A percentile compares a stretch with the other conserved stretches of the same genome.
Conservation (phyloP, 2,888 invertebrate genomes). For the Drosophila monieri region DNA sequence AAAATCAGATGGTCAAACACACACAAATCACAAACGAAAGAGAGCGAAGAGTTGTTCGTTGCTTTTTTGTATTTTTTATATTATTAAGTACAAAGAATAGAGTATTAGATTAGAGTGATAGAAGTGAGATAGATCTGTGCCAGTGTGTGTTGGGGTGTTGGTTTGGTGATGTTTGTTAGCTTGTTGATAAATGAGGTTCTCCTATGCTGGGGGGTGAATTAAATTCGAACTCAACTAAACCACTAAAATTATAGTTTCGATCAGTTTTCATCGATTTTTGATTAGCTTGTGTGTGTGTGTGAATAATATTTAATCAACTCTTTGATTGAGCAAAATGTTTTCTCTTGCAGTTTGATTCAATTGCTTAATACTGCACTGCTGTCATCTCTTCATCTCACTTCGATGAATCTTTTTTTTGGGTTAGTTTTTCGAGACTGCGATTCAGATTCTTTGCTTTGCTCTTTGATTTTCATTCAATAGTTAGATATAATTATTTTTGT, state of each 20-base stretch:
- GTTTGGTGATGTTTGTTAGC: slow-evolving; percentile 27
- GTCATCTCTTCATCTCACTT: slow-evolving; percentile 12
- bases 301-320: slow-evolving; percentile 33
- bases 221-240: slow-evolving; percentile 65
- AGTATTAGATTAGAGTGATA: slow-evolving; percentile 11
- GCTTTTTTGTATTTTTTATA: slow-evolving; percentile 24
- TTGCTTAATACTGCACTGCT: slow-evolving; percentile 42
- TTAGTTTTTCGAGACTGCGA: slow-evolving; percentile 43
- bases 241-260: slow-evolving; percentile 41
- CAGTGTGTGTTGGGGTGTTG: background rate
- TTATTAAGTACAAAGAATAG: slow-evolving; percentile 40
- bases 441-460: slow-evolving; percentile 22
- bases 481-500: slow-evolving; percentile 40
- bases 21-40: slow-evolving; percentile 24
- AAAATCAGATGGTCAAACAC: slow-evolving; percentile 30
- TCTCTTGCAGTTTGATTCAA: slow-evolving; percentile 30
- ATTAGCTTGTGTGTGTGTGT: slow-evolving; percentile 18
- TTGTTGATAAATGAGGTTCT: slow-evolving; percentile 18
- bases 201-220: slow-evolving; percentile 54
- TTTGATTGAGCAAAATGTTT: slow-evolving; percentile 63
- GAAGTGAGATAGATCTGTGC: background rate
- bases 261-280: slow-evolving; percentile 34
- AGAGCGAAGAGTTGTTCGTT: slow-evolving; percentile 21
- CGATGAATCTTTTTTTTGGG: slow-evolving; percentile 24
- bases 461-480: slow-evolving; percentile 34